Evolutionary conservation across 2,888 invertebrate species (phyloP).

Genomic region (Drosophila basisetae): DNA sequence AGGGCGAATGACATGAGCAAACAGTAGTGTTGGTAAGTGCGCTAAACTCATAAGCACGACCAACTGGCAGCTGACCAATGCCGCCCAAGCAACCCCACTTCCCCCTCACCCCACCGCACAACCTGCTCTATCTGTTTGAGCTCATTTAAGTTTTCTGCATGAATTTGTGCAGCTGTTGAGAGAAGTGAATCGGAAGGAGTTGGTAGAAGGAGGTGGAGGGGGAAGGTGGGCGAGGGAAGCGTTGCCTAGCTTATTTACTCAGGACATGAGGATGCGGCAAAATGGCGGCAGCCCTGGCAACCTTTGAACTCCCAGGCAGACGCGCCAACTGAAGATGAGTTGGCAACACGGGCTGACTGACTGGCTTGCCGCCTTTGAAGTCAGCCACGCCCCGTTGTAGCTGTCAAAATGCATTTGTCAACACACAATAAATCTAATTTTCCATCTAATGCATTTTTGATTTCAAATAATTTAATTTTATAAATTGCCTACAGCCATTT

Average conservation of each 20-base stretch:
- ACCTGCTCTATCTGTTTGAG: constrained; percentile 41
- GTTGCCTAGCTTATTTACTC: constrained; percentile 66
- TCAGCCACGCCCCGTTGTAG: constrained; percentile 51
- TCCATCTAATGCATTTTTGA: constrained; percentile 58
- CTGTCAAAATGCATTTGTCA: constrained; percentile 60
- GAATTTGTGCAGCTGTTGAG: constrained; percentile 66
- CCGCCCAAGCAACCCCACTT: neutral
- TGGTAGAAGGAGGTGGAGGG: neutral
- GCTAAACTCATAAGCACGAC: constrained; percentile 71
- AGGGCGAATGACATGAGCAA: constrained; percentile 40
- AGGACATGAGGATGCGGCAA: constrained; percentile 47
- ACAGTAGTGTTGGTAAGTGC: constrained; percentile 55
- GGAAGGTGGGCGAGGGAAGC: neutral
- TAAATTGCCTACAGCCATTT: constrained; percentile 35
- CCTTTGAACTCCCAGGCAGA: constrained; percentile 60
- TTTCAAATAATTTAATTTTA: constrained; percentile 54
- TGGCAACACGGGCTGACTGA: constrained; percentile 30
- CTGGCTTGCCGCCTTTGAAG: constrained; percentile 31
- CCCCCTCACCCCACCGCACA: neutral
- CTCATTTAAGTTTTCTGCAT: constrained; percentile 71
- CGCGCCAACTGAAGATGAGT: neutral
- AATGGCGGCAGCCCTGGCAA: constrained; percentile 63
- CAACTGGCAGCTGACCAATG: constrained; percentile 5
- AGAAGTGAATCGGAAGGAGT: neutral
- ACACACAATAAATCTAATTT: constrained; percentile 33